These are phyloP conservation scores for Aurelia sp. DNA, from an alignment of 30 jellyfish, hydroid and myxozoan genomes.

Conservation along the genomic window DNA sequence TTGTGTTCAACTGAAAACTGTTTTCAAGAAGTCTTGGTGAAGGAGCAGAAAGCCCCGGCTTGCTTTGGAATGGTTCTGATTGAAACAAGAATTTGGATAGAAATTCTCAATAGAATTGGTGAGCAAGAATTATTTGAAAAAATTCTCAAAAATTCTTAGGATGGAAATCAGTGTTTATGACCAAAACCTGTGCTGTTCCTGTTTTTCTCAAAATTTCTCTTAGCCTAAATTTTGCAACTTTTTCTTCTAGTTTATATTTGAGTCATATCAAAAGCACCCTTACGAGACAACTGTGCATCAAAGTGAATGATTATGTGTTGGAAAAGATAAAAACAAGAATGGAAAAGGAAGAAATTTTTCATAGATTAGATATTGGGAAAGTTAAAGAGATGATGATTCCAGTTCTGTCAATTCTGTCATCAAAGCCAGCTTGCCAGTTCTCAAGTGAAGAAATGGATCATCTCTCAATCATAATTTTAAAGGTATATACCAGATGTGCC, in stretches of 20 bases:
- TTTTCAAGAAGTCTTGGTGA: no score
- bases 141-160: no score
- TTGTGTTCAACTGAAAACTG: no score
- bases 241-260: slow-evolving; percentile 27
- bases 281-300: slow-evolving; percentile 33
- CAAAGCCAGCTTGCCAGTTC: slow-evolving; percentile 60
- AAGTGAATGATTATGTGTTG: slow-evolving; percentile 16
- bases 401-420: slow-evolving; percentile 5
- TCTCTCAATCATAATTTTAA: slow-evolving; percentile 21
- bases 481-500: slow-evolving; percentile 35
- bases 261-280: slow-evolving; percentile 20
- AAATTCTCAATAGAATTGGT: no score
- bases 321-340: not conserved
- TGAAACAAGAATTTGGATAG: no score
- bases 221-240: not conserved
- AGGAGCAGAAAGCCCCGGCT: no score
- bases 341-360: not conserved
- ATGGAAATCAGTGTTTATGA: no score
- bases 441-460: slow-evolving; percentile 38
- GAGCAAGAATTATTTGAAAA: no score
- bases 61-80: no score
- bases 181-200: no score
- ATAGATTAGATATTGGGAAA: slow-evolving; percentile 36
- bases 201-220: not conserved
- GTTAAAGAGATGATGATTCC: slow-evolving; percentile 24